A percentile compares a stretch with the other conserved stretches of the same genome.
These are phyloP conservation scores for Scophthalmus maximus DNA, from an alignment of 2,113 vertebrate species.

Conservation along the genomic window DNA sequence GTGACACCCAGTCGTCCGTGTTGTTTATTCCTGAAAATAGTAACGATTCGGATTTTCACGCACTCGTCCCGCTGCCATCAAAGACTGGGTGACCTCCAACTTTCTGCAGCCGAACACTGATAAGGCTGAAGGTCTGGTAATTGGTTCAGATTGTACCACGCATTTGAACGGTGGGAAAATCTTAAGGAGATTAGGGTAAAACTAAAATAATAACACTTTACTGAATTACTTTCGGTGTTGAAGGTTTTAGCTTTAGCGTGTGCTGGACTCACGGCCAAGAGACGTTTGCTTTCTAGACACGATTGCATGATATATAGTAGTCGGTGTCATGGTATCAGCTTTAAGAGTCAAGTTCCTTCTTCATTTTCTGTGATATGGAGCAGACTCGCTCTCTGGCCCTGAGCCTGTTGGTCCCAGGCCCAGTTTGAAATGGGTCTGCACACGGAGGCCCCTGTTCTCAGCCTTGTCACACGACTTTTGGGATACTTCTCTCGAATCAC, in stretches of 20 bases:
- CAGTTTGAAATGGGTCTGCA: constrained; percentile 48
- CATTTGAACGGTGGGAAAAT: not conserved
- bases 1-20: not conserved
- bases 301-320: not conserved
- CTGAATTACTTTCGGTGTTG: not conserved
- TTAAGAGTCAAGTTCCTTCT: constrained; percentile 20
- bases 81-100: not conserved
- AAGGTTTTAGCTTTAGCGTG: not conserved
- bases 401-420: constrained; percentile 49
- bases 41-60: no score
- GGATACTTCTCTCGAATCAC: constrained; percentile 17
- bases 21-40: not conserved
- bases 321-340: not conserved
- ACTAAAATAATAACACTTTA: not conserved
- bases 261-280: not conserved
- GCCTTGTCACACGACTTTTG: constrained; percentile 5
- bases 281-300: not conserved
- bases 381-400: constrained; percentile 46
- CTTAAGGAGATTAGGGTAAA: not conserved
- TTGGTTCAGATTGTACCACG: not conserved
- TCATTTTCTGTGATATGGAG: constrained; percentile 37
- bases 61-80: not conserved
- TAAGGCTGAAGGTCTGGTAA: constrained; percentile 2
- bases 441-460: constrained; percentile 28
- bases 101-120: not conserved